A percentile compares a stretch with the other conserved stretches of the same genome.
phyloP scores from a whole-genome alignment of 2,797 vertebrate species.

The Poecilia picta region DNA sequence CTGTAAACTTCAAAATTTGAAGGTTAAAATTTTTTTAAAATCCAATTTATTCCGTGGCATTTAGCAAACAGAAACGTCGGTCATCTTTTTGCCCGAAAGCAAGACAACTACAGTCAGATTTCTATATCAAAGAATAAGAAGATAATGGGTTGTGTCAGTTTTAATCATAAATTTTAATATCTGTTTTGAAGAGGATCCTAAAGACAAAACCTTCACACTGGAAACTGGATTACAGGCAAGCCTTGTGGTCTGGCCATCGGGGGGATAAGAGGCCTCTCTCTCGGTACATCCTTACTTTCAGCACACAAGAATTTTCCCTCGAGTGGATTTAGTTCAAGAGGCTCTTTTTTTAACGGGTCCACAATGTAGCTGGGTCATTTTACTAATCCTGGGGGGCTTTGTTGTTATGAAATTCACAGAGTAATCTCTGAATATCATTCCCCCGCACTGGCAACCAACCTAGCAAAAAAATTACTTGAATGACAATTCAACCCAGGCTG shows the following conservation, averaged over 20 bases:
- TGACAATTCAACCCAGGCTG: conserved; percentile 19
- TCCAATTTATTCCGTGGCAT: neutral
- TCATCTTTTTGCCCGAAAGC: neutral
- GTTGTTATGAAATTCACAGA: conserved; percentile 47
- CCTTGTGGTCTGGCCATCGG: conserved; percentile 18
- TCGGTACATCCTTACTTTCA: conserved; percentile 32
- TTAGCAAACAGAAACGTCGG: neutral
- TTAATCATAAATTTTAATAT: neutral
- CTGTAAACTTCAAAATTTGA: neutral
- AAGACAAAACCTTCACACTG: neutral
- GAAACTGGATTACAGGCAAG: conserved; percentile 9
- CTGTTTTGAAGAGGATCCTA: neutral
- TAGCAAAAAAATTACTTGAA: neutral
- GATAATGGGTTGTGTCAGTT: neutral
- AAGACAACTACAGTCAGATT: neutral
- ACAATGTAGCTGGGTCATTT: conserved; percentile 43
- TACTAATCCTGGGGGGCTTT: conserved; percentile 46
- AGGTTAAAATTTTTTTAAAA: neutral
- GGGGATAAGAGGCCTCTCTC: conserved; percentile 36
- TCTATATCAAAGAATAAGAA: neutral
- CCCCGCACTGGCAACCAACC: conserved; percentile 17
- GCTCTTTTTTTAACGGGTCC: conserved; percentile 39
- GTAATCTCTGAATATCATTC: conserved; percentile 32
- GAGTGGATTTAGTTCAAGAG: conserved; percentile 39
- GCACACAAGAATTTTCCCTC: conserved; percentile 38